A percentile compares a stretch with the other conserved stretches of the same genome.
These are phyloP conservation scores for Nothura maculosa DNA, from an alignment of 2,797 vertebrate genomes.

Conservation along the genomic window DNA sequence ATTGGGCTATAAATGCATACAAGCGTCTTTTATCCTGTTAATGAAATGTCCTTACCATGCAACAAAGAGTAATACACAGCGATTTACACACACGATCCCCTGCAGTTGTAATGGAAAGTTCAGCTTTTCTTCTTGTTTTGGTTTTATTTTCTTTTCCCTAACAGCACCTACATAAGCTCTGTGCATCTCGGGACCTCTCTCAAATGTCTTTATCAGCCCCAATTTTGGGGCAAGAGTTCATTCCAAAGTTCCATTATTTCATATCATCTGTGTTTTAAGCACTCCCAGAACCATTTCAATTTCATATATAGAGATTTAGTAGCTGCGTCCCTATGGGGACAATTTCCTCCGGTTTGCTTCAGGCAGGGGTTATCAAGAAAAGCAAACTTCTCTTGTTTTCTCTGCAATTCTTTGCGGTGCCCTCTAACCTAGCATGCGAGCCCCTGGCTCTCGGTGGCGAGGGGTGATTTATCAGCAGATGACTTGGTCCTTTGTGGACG, in stretches of 20 bases:
- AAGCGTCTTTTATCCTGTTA: slow-evolving; percentile 71
- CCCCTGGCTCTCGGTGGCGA: slow-evolving; percentile 33
- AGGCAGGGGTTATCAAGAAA: slow-evolving; percentile 60
- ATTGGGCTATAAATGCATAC: slow-evolving; percentile 25
- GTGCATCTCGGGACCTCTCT: neutral
- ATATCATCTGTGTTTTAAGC: slow-evolving; percentile 60
- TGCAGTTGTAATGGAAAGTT: slow-evolving; percentile 59
- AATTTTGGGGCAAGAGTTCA: neutral
- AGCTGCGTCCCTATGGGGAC: slow-evolving; percentile 41
- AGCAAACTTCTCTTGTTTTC: slow-evolving; percentile 62
- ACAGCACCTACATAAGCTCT: slow-evolving; percentile 13
- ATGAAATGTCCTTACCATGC: slow-evolving; percentile 62
- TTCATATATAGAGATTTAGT: slow-evolving; percentile 63
- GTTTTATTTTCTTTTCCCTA: neutral
- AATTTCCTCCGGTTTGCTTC: slow-evolving; percentile 68
- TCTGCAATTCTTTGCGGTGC: neutral
- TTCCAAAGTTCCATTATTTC: slow-evolving; percentile 37
- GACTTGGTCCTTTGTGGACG: neutral
- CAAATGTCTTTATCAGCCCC: neutral
- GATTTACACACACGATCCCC: slow-evolving; percentile 55
- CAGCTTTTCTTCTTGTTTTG: neutral
- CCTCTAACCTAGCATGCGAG: slow-evolving; percentile 17
- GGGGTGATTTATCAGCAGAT: slow-evolving; percentile 6
- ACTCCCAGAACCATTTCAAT: slow-evolving; percentile 63
- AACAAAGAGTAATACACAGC: slow-evolving; percentile 66